Conservation (phyloP, 2,888 invertebrate species). For the Erpobdella octoculata region DNA sequence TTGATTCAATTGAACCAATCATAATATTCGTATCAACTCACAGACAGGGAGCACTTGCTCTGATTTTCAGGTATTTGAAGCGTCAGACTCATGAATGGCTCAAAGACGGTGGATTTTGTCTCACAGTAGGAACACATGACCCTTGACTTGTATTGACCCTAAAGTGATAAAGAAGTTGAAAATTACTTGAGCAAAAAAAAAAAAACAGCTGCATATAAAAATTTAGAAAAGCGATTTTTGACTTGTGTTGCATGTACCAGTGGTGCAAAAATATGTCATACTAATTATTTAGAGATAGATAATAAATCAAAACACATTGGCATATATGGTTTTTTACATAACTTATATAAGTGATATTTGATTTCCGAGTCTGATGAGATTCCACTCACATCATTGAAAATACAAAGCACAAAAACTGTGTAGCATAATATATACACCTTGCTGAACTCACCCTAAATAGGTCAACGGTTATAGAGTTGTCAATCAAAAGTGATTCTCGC, state of each 20-base stretch:
- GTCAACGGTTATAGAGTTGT: constrained; percentile 66
- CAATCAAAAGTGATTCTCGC: constrained; percentile 64
- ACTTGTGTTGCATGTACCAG: no score
- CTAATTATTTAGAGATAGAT: no score
- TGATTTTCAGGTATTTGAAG: constrained; percentile 58
- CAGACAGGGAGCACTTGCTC: constrained; percentile 60
- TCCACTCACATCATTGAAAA: no score
- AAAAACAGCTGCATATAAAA: background rate
- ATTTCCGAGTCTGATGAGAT: no score
- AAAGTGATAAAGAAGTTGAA: constrained; percentile 7
- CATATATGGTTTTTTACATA: no score
- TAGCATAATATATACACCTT: no score
- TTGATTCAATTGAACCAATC: no score
- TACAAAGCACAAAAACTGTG: no score
- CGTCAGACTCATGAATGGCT: constrained; percentile 76
- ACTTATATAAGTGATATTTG: no score
- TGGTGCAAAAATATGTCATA: no score
- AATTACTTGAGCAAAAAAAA: background rate
- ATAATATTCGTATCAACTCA: no score
- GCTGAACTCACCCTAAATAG: constrained; percentile 66
- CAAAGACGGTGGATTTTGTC: constrained; percentile 72
- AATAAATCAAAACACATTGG: no score
- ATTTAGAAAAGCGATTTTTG: background rate
- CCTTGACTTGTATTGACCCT: constrained; percentile 73
- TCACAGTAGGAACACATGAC: constrained; percentile 68